A percentile compares a stretch with the other conserved stretches of the same genome.
Conservation (phyloP, 2,888 invertebrate species). For the Tachina lurida region DNA sequence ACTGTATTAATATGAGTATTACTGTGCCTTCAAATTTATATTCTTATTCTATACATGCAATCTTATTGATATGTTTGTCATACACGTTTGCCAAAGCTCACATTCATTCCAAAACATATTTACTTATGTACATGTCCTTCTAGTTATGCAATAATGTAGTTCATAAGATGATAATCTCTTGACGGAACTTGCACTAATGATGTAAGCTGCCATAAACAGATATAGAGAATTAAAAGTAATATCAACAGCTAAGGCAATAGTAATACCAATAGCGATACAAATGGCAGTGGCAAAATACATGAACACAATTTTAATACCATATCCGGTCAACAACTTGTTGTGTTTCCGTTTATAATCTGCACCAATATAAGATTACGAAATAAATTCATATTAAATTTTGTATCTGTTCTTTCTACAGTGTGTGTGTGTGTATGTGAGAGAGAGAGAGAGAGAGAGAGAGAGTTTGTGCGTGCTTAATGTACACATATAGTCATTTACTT, state of each 20-base stretch:
- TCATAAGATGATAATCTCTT: conserved; percentile 66
- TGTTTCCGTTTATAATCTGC: conserved; percentile 64
- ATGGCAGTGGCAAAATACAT: conserved; percentile 9
- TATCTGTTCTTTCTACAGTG: neutral
- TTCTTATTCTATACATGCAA: neutral
- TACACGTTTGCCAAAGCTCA: neutral
- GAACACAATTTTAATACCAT: conserved; percentile 50
- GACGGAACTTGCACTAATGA: conserved; percentile 71
- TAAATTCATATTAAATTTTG: conserved; percentile 60
- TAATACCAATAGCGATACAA: conserved; percentile 25
- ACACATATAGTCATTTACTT: neutral
- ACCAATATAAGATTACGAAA: conserved; percentile 48
- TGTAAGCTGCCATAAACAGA: conserved; percentile 69
- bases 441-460: too few relatives aligned
- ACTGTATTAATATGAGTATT: neutral
- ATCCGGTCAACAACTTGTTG: conserved; percentile 72
- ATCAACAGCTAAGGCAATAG: conserved; percentile 19
- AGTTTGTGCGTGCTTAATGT: neutral
- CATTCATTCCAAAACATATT: conserved; percentile 18
- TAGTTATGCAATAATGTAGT: conserved; percentile 32
- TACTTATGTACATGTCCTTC: neutral
- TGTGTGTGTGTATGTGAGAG: conserved; percentile 10
- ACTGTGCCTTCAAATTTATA: conserved; percentile 5
- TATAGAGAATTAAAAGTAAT: conserved; percentile 61
- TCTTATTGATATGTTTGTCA: neutral